Conservation (phyloP, 2,797 vertebrate genomes). For the Picus viridis region DNA sequence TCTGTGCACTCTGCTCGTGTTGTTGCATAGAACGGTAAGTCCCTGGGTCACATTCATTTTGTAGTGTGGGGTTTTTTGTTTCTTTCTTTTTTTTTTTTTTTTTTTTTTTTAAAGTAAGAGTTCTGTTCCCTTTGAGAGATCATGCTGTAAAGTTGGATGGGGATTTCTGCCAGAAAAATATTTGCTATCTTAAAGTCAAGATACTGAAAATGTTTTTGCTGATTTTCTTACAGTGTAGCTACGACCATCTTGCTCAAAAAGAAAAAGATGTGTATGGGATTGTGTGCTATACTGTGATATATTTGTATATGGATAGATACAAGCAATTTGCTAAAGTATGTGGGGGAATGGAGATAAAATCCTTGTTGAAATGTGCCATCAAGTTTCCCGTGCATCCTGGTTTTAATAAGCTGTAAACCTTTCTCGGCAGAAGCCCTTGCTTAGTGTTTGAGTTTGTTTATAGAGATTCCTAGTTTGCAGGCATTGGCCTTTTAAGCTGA, state of each 20-base stretch:
- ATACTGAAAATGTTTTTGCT: background rate
- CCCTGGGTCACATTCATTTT: conserved; percentile 68
- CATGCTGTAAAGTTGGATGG: conserved; percentile 28
- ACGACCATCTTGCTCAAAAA: background rate
- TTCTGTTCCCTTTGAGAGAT: conserved; percentile 58
- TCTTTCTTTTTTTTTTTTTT: background rate
- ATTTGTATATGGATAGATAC: background rate
- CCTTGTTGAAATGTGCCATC: background rate
- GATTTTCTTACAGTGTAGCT: background rate
- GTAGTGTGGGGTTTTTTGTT: background rate
- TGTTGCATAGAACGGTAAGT: conserved; percentile 69
- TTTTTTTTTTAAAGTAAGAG: background rate
- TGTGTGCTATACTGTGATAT: background rate
- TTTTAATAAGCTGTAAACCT: background rate
- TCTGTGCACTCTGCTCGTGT: conserved; percentile 55
- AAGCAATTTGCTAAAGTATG: background rate
- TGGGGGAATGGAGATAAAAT: background rate
- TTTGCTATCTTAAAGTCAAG: background rate
- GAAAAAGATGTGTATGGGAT: rapidly evolving
- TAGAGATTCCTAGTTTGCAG: background rate
- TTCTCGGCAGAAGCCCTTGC: background rate
- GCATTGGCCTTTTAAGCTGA: background rate
- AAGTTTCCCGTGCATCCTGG: background rate
- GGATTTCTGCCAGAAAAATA: conserved; percentile 27
- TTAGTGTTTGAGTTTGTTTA: background rate